Percentiles rank a stretch among this genome's conserved stretches.
Evolutionary conservation across 1,140 invertebrate genomes (phyloP).

Genomic region (Ladona fulva): DNA sequence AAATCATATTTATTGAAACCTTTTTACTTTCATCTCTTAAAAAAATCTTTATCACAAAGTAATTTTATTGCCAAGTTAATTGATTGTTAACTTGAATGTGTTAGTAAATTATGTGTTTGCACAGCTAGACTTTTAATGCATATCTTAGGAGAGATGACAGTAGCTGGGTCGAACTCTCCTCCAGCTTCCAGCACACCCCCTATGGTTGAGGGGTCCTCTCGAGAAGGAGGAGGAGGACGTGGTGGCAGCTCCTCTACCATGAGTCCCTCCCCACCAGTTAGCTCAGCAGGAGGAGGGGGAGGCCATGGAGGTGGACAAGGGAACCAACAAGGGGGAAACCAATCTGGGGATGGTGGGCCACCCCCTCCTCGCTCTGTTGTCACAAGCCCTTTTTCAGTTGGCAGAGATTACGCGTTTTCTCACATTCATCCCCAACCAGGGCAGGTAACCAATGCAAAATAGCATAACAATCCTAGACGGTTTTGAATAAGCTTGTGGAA

Average conservation of each 20-base stretch:
- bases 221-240: slow-evolving; percentile 32
- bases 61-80: too few species aligned
- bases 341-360: slow-evolving; percentile 29
- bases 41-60: too few species aligned
- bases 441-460: slow-evolving; percentile 49
- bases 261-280: slow-evolving; percentile 41
- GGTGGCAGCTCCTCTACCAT: slow-evolving; percentile 29
- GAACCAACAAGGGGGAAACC: slow-evolving; percentile 12
- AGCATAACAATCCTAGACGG: too few species aligned
- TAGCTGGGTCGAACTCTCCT: slow-evolving; percentile 46
- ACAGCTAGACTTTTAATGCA: background rate
- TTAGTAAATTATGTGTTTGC: background rate
- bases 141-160: slow-evolving; percentile 38
- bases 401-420: slow-evolving; percentile 72
- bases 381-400: slow-evolving; percentile 44
- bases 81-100: too few species aligned
- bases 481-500: too few species aligned
- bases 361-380: slow-evolving; percentile 36
- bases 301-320: slow-evolving; percentile 18
- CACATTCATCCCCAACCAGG: slow-evolving; percentile 84
- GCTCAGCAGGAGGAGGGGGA: slow-evolving; percentile 37
- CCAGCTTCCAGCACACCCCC: slow-evolving; percentile 54
- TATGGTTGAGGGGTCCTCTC: slow-evolving; percentile 26
- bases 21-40: too few species aligned
- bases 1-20: too few species aligned